Base-by-base conservation (phyloP, 2,888 invertebrate genomes). In the Nasonia oneida region DNA sequence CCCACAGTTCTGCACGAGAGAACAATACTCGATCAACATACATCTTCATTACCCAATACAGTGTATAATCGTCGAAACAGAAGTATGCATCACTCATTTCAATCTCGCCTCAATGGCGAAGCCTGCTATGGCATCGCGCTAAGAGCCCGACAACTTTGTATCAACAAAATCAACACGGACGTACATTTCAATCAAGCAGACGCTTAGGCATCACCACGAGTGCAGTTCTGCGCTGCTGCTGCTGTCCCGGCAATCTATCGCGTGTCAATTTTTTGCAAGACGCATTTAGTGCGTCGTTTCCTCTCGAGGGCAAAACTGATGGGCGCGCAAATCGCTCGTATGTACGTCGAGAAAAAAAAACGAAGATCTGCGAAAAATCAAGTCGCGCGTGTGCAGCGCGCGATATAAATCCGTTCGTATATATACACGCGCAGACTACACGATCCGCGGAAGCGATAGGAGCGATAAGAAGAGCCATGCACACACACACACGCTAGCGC, bases 161-260 rank as follows among this genome's bases (percentile, higher is more conserved):
- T 70, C 78, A 15, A 57, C 42, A 78, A 37, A 71, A 47, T 53
- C 47, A 73, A n/a, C 61, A 57, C 18, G 57, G 74, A 78, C 50
- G 70, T 80, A 80, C 82, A 70, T 79, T 73, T 82, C 74, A 85
- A 78, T 85, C 70, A 79, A 85, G 75, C 15, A 15, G 29, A 12
- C 67, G 82, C 79, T 70, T 79, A 85, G 82, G 79, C 82, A 85
- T 75, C 79, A 74, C 18, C 50, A 15, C 12, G 39, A 42, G n/a
- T 39, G 18, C 42, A 39, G 42, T 39, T n/a, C 42, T 12, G 71
- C 42, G 39, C 57, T n/a, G 23, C 53, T 53, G n/a, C 47, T 8
- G n/a, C 57, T 61, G 23, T 1, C 6, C 57, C n/a, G 57, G 4
- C 47, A 18, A 79, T 70, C 42, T 18, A 74, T 37, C 74, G 47